A percentile compares a stretch with the other conserved stretches of the same genome.
Evolutionary conservation across 2,113 vertebrate species (phyloP).

Genomic region (Scytalopus superciliaris): DNA sequence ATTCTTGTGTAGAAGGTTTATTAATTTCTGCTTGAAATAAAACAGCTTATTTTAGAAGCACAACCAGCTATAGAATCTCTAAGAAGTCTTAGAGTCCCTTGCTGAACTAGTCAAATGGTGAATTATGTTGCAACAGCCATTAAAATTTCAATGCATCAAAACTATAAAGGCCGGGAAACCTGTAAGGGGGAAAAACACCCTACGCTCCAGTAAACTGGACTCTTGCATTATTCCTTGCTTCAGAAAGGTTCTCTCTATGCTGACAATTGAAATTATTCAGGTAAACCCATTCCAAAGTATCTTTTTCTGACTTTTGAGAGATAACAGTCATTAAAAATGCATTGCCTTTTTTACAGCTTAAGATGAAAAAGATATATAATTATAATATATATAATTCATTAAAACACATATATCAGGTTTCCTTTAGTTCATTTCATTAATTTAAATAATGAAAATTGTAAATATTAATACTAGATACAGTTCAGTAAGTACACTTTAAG

Average conservation of each 20-base stretch:
- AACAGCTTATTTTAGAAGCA: neutral
- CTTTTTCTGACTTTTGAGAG: neutral
- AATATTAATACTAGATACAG: slow-evolving; percentile 24
- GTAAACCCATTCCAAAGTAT: neutral
- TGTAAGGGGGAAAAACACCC: neutral
- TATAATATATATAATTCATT: neutral
- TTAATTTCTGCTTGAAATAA: neutral
- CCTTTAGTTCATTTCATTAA: neutral
- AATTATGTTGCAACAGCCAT: neutral
- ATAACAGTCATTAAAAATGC: slow-evolving; percentile 4
- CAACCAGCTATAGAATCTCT: neutral
- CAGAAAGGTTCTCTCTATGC: neutral
- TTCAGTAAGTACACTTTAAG: neutral
- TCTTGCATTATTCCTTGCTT: neutral
- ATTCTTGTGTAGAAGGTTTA: neutral
- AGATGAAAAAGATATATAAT: neutral
- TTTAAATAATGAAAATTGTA: slow-evolving; percentile 19
- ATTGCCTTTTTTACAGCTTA: neutral
- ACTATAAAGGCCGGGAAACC: neutral
- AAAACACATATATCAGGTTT: neutral
- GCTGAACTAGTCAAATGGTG: neutral
- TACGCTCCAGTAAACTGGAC: neutral
- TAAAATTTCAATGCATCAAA: neutral
- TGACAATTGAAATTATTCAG: neutral
- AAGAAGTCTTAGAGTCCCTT: neutral